Evolutionary conservation across 2,797 vertebrate species (phyloP).

Genomic region (Borostomias antarcticus): DNA sequence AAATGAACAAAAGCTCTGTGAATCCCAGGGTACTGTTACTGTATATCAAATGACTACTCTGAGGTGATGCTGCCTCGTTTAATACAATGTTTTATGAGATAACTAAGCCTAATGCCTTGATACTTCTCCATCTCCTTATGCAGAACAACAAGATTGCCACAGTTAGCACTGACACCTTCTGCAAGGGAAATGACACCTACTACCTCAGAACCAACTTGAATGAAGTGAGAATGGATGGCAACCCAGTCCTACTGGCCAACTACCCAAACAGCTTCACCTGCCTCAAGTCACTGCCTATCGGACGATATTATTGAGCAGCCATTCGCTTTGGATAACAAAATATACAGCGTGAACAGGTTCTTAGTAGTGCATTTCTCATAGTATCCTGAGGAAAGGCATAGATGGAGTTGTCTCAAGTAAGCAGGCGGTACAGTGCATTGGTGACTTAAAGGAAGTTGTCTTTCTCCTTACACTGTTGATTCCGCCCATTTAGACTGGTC

Average conservation of each 20-base stretch:
- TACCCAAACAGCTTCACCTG: conserved; percentile 93
- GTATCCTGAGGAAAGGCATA: neutral
- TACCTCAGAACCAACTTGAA: conserved; percentile 87
- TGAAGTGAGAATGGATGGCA: conserved; percentile 92
- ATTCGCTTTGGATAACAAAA: conserved; percentile 19
- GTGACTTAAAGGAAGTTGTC: neutral
- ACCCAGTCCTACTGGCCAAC: conserved; percentile 89
- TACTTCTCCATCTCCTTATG: conserved; percentile 21
- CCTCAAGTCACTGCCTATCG: conserved; percentile 88
- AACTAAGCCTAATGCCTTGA: conserved; percentile 25
- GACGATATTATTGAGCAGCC: conserved; percentile 84
- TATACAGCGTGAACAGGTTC: neutral
- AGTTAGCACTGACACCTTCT: conserved; percentile 90
- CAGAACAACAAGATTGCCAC: conserved; percentile 96
- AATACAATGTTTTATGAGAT: neutral
- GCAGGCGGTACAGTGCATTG: neutral
- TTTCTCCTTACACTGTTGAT: conserved; percentile 9
- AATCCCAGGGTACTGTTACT: neutral
- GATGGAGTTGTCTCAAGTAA: neutral
- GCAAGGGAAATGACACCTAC: conserved; percentile 88
- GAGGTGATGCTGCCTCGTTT: neutral
- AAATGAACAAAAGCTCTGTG: neutral
- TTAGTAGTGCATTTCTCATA: neutral
- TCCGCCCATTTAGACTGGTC: conserved; percentile 1
- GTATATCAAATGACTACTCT: neutral